Percentiles rank a stretch among this genome's conserved stretches.
These are phyloP conservation scores for Camelus dromedarius DNA, from an alignment of 2,113 vertebrate genomes.

Conservation along the genomic window DNA sequence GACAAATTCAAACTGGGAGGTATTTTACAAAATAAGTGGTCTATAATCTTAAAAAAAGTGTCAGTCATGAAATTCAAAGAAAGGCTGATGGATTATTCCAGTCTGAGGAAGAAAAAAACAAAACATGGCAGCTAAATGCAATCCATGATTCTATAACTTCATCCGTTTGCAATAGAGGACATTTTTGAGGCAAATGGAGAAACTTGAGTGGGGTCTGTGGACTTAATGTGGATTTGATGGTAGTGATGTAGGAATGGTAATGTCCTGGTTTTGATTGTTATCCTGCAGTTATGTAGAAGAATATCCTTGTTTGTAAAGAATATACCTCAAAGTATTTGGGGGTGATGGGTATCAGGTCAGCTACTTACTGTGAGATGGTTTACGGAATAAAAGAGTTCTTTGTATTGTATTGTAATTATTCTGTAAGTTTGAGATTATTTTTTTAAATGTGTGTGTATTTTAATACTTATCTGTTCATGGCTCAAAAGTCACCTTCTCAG, in stretches of 20 bases:
- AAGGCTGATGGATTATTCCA: neutral
- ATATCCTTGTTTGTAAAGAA: neutral
- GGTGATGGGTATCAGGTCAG: neutral
- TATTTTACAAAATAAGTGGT: neutral
- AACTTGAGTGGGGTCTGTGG: neutral
- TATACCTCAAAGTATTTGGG: neutral
- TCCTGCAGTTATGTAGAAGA: neutral
- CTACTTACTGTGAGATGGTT: neutral
- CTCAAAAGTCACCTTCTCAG: neutral
- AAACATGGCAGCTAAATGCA: neutral
- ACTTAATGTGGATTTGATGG: neutral
- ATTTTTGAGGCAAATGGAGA: neutral
- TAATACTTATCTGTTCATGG: neutral
- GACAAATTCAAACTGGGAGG: neutral
- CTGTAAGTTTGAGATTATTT: neutral
- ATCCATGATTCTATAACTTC: neutral
- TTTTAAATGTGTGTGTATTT: neutral
- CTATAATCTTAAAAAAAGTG: neutral
- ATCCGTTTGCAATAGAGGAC: neutral
- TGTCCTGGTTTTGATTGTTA: neutral
- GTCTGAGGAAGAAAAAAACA: neutral
- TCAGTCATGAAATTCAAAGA: slow-evolving; percentile 11
- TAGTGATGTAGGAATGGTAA: neutral
- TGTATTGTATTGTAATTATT: neutral
- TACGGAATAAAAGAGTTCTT: neutral